phyloP scores from a whole-genome alignment of 2,797 vertebrate species.

The Sebastolobus alascanus region DNA sequence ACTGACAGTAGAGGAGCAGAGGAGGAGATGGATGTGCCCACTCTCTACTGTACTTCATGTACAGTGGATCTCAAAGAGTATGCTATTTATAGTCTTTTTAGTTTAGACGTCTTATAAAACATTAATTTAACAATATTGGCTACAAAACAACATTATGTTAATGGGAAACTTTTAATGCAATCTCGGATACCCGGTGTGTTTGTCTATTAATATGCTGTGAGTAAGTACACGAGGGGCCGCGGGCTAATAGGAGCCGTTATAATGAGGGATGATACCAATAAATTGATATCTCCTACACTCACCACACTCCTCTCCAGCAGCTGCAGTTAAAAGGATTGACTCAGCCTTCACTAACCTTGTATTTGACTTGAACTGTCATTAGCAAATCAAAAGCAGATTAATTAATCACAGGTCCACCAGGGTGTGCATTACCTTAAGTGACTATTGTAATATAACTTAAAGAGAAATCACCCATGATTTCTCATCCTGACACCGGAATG shows the following conservation, averaged over 20 bases:
- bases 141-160: slow-evolving; percentile 53
- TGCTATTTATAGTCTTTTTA: slow-evolving; percentile 33
- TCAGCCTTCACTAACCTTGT: slow-evolving; percentile 82
- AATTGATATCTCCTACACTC: slow-evolving; percentile 73
- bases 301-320: slow-evolving; percentile 46
- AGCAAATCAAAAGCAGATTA: slow-evolving; percentile 84
- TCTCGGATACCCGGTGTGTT: slow-evolving; percentile 28
- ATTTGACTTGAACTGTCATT: slow-evolving; percentile 82
- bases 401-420: slow-evolving; percentile 77
- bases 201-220: slow-evolving; percentile 52
- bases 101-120: slow-evolving; percentile 24
- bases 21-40: slow-evolving; percentile 64
- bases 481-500: slow-evolving; percentile 75
- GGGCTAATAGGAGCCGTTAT: slow-evolving; percentile 68
- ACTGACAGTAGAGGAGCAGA: slow-evolving; percentile 62
- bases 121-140: slow-evolving; percentile 39
- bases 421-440: slow-evolving; percentile 83
- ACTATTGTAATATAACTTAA: slow-evolving; percentile 82
- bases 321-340: slow-evolving; percentile 80
- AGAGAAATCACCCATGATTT: slow-evolving; percentile 77
- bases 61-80: slow-evolving; percentile 66
- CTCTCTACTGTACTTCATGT: slow-evolving; percentile 83
- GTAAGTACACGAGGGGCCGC: slow-evolving; percentile 45
- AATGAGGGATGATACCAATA: slow-evolving; percentile 79
- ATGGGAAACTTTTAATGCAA: slow-evolving; percentile 49